These are phyloP conservation scores for Dendrolimus punctatus DNA, from an alignment of 1,140 invertebrate species.

Conservation along the genomic window DNA sequence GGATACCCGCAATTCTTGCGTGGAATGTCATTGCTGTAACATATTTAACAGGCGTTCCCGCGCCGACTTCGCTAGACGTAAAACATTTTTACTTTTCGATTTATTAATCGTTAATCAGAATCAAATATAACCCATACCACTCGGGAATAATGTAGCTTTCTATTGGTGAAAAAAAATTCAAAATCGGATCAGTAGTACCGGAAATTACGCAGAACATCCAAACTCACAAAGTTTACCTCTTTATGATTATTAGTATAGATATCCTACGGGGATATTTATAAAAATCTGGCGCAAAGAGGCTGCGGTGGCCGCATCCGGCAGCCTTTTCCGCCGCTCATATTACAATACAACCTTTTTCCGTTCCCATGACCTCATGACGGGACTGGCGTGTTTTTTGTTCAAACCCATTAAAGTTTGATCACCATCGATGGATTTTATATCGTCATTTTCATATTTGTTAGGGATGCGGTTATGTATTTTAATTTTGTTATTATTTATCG, in stretches of 20 bases:
- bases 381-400: slow-evolving; percentile 15
- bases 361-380: slow-evolving; percentile 22
- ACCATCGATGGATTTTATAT: too few relatives aligned
- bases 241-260: neutral
- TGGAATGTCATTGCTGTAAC: too few relatives aligned
- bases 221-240: neutral
- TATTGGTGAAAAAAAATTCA: neutral
- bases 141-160: neutral
- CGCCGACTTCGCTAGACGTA: too few relatives aligned
- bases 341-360: slow-evolving; percentile 19
- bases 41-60: too few relatives aligned
- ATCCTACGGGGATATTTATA: neutral
- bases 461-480: too few relatives aligned
- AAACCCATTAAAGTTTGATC: too few relatives aligned
- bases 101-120: too few relatives aligned
- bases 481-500: too few relatives aligned
- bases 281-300: slow-evolving; percentile 17
- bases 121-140: too few relatives aligned
- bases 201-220: neutral
- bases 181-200: neutral
- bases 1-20: too few relatives aligned
- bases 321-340: slow-evolving; percentile 30
- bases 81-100: too few relatives aligned
- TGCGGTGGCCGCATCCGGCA: slow-evolving; percentile 30
- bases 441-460: too few relatives aligned